phyloP scores from a whole-genome alignment of 2,888 invertebrate genomes.

The Phorcus lineatus region DNA sequence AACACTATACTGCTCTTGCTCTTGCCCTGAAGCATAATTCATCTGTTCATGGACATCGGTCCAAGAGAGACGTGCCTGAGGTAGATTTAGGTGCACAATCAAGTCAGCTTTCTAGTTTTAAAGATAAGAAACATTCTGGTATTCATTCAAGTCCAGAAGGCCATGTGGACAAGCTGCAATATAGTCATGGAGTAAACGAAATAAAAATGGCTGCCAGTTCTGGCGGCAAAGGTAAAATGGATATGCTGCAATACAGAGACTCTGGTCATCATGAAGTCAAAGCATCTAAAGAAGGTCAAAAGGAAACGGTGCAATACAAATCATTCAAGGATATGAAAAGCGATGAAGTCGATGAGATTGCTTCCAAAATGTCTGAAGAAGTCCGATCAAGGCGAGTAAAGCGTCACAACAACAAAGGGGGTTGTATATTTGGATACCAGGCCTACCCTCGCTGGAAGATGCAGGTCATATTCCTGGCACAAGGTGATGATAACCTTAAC shows the following conservation, averaged over 20 bases:
- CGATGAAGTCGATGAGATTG: not conserved
- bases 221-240: not conserved
- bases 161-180: not conserved
- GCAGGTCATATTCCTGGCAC: conserved; percentile 64
- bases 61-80: not conserved
- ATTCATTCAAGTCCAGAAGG: not conserved
- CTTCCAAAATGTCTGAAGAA: not conserved
- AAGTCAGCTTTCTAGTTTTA: not conserved
- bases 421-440: conserved; percentile 36
- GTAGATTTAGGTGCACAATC: not conserved
- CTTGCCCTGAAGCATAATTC: conserved; percentile 44
- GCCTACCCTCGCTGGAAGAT: conserved; percentile 48
- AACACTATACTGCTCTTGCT: conserved; percentile 60
- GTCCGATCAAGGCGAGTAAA: conserved; percentile 29
- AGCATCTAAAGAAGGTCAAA: not conserved
- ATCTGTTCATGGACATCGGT: not conserved
- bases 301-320: not conserved
- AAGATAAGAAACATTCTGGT: not conserved
- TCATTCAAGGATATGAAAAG: not conserved
- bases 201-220: too few relatives aligned
- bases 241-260: not conserved
- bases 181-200: too few relatives aligned
- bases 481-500: conserved; percentile 56
- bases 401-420: conserved; percentile 35
- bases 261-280: not conserved